A percentile compares a stretch with the other conserved stretches of the same genome.
These are phyloP conservation scores for Prolemur simus DNA, from an alignment of 2,113 vertebrate genomes.

Conservation along the genomic window DNA sequence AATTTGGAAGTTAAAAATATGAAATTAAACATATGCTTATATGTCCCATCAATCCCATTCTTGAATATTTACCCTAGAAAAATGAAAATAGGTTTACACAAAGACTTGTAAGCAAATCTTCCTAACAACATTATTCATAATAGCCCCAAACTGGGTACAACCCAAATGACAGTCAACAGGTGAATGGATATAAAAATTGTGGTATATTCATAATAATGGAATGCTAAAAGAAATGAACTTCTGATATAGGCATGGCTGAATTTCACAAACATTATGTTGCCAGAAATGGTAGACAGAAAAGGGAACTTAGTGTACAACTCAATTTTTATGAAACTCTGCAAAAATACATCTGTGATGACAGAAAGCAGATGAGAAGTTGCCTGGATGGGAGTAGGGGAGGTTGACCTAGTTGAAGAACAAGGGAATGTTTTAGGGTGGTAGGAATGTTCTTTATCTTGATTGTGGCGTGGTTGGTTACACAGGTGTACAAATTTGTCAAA, in stretches of 20 bases:
- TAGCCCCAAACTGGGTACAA: not conserved
- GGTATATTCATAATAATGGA: not conserved
- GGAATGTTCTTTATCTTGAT: not conserved
- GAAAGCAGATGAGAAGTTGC: not conserved
- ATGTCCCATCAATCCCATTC: not conserved
- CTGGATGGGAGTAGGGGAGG: not conserved
- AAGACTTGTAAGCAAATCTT: not conserved
- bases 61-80: not conserved
- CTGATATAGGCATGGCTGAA: not conserved
- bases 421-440: not conserved
- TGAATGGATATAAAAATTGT: not conserved
- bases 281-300: not conserved
- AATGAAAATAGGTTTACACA: not conserved
- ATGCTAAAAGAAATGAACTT: slow-evolving; percentile 10
- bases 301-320: not conserved
- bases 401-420: not conserved
- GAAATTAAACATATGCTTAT: not conserved
- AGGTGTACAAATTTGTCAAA: not conserved
- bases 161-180: not conserved
- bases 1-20: not conserved
- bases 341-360: not conserved
- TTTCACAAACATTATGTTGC: not conserved
- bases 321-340: not conserved
- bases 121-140: not conserved
- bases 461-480: not conserved